phyloP scores from a whole-genome alignment of 1,140 invertebrate species.

The Pentalonia nigronervosa region DNA sequence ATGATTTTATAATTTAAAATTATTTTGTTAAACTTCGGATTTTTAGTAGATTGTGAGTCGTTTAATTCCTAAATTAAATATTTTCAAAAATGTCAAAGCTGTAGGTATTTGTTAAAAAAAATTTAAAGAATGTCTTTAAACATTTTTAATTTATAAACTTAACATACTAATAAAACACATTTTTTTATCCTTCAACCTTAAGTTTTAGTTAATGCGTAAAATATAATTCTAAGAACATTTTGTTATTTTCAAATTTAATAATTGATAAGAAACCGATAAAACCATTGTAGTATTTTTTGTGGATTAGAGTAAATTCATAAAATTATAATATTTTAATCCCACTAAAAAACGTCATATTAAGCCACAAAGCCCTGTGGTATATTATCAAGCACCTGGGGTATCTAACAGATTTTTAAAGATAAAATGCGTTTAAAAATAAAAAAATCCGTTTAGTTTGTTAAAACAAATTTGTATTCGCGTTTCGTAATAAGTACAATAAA shows the following conservation, averaged over 20 bases:
- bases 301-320: neutral
- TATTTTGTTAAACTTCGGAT: neutral
- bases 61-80: neutral
- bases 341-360: neutral
- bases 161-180: neutral
- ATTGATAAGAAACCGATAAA: neutral
- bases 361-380: neutral
- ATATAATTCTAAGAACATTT: neutral
- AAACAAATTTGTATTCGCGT: neutral
- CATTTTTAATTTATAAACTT: neutral
- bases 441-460: neutral
- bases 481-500: neutral
- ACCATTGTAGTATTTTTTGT: neutral
- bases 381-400: neutral
- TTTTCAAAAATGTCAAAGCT: neutral
- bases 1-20: neutral
- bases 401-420: neutral
- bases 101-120: neutral
- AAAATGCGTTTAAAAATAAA: neutral
- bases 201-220: neutral
- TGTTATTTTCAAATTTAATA: neutral
- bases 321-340: conserved; percentile 34
- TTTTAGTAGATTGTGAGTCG: neutral
- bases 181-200: neutral
- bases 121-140: neutral